Conservation (phyloP, 1,140 invertebrate genomes). For the Drosophila hydei region DNA sequence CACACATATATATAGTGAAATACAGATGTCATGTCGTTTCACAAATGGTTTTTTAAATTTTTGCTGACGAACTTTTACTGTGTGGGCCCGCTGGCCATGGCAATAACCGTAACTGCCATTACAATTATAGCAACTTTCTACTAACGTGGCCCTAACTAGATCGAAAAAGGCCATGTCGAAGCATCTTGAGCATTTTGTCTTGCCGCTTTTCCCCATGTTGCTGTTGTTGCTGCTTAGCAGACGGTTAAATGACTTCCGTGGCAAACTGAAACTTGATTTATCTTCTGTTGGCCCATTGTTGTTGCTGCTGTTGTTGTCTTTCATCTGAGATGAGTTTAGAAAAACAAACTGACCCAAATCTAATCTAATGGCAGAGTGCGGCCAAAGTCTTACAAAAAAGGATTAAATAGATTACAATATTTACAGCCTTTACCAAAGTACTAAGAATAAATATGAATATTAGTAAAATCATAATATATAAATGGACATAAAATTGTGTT, state of each 20-base stretch:
- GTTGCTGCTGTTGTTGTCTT: conserved; percentile 28
- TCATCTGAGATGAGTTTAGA: conserved; percentile 33
- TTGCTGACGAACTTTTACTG: conserved; percentile 68
- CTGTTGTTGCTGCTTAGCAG: conserved; percentile 45
- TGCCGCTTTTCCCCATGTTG: conserved; percentile 46
- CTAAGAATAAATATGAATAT: neutral
- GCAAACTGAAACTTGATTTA: conserved; percentile 32
- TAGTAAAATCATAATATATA: too few relatives aligned
- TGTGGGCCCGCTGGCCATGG: conserved; percentile 6
- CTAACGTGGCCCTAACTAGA: conserved; percentile 68
- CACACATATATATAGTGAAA: conserved; percentile 30
- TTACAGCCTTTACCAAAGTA: neutral
- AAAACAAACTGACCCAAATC: conserved; percentile 33
- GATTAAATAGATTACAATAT: neutral
- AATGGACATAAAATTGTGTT: too few relatives aligned
- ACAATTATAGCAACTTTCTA: conserved; percentile 75
- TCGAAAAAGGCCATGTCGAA: conserved; percentile 38
- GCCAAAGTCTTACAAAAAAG: neutral
- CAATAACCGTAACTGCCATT: conserved; percentile 50
- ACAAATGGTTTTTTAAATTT: conserved; percentile 64
- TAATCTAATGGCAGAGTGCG: neutral
- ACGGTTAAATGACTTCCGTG: conserved; percentile 77
- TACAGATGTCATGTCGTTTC: conserved; percentile 39
- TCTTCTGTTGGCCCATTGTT: conserved; percentile 31
- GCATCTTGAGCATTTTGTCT: conserved; percentile 56